phyloP scores from a whole-genome alignment of 2,888 invertebrate species.

The Cheilosia grossa region DNA sequence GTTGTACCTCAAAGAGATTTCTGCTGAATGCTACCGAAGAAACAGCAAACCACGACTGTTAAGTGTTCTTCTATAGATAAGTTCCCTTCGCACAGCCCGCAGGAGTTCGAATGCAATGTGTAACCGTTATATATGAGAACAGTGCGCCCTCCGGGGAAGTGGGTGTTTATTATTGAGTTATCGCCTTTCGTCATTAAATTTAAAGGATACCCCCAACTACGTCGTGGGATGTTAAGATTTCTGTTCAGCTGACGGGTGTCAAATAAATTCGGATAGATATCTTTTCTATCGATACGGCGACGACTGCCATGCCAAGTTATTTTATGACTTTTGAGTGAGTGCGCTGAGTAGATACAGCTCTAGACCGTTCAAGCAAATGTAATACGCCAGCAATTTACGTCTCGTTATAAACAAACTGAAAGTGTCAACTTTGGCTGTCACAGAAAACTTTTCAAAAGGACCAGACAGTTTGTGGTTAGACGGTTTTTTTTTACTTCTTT shows the following conservation, averaged over 20 bases:
- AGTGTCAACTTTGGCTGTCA: slow-evolving; percentile 52
- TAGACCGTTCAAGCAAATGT: slow-evolving; percentile 5
- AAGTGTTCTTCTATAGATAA: too few species aligned
- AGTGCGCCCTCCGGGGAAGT: slow-evolving; percentile 39
- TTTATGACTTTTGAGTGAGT: slow-evolving; percentile 38
- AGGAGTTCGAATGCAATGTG: not conserved
- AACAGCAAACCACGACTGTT: not conserved
- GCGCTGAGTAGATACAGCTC: slow-evolving; percentile 4
- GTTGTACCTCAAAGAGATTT: not conserved
- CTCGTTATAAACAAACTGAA: slow-evolving; percentile 49
- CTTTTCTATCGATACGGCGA: slow-evolving; percentile 45
- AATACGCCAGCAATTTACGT: slow-evolving; percentile 31
- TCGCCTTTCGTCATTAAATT: slow-evolving; percentile 1
- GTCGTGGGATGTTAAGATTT: slow-evolving; percentile 5
- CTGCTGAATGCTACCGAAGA: slow-evolving; percentile 3
- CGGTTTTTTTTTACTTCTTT: not conserved
- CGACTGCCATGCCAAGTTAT: slow-evolving; percentile 28
- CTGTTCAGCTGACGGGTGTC: slow-evolving; percentile 47
- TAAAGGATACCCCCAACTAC: not conserved
- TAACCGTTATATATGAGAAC: not conserved
- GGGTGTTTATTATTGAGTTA: slow-evolving; percentile 17
- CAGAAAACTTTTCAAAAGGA: slow-evolving; percentile 28
- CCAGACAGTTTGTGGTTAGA: slow-evolving; percentile 7
- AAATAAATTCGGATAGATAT: slow-evolving; percentile 63
- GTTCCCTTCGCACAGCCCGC: too few species aligned